A percentile compares a stretch with the other conserved stretches of the same genome.
phyloP scores from a whole-genome alignment of 1,140 invertebrate genomes.

The Sarcophaga peregrina region DNA sequence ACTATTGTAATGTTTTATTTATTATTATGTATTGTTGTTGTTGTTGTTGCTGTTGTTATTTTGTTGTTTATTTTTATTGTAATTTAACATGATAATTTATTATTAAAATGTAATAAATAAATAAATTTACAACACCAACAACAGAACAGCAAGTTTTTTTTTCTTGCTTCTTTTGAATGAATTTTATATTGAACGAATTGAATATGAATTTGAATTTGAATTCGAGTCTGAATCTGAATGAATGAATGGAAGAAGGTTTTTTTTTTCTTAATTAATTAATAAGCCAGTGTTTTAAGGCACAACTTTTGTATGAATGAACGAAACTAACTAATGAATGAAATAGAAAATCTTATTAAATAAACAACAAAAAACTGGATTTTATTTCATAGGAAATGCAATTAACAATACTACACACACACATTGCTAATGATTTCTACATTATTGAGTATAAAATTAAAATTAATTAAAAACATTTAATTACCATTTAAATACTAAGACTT shows the following conservation, averaged over 20 bases:
- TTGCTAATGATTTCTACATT: no score
- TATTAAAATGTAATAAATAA: constrained; percentile 20
- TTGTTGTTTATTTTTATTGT: constrained; percentile 10
- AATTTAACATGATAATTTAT: constrained; percentile 17
- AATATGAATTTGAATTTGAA: no score
- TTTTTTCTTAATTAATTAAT: constrained; percentile 15
- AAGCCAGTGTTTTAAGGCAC: neutral
- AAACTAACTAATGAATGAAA: neutral
- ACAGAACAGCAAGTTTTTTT: no score
- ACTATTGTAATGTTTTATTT: neutral
- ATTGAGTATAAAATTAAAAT: no score
- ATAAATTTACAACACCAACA: no score
- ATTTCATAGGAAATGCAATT: neutral
- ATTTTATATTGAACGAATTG: no score
- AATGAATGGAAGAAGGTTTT: neutral
- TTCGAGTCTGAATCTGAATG: no score
- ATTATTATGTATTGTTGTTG: no score
- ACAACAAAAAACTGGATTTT: neutral
- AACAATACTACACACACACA: no score
- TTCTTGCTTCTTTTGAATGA: no score
- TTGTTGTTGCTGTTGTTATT: neutral
- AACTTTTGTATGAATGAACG: neutral
- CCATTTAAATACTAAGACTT: no score
- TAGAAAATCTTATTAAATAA: neutral
- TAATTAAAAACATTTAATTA: no score